Percentiles rank a stretch among this genome's conserved stretches.
These are phyloP conservation scores for Perccottus glenii DNA, from an alignment of 2,113 vertebrate genomes.

Conservation along the genomic window DNA sequence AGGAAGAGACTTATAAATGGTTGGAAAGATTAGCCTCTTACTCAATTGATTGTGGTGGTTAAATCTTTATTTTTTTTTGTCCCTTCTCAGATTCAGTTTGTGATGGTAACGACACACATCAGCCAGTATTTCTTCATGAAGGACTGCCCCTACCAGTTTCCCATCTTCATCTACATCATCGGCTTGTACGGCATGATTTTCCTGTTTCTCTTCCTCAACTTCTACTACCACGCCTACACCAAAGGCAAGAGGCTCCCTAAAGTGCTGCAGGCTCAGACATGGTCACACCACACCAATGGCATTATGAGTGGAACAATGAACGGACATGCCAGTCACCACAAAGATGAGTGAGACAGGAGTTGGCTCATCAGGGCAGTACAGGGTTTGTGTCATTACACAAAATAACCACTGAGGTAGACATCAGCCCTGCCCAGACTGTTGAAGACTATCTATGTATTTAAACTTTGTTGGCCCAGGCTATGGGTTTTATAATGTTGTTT, in stretches of 20 bases:
- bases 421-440: slow-evolving; percentile 1
- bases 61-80: background rate
- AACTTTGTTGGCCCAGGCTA: slow-evolving; percentile 29
- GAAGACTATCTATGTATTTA: slow-evolving; percentile 61
- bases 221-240: slow-evolving; percentile 97
- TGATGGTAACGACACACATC: slow-evolving; percentile 87
- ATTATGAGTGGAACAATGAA: slow-evolving; percentile 78
- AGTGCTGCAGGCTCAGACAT: slow-evolving; percentile 81
- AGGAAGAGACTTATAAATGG: no score
- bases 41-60: no score
- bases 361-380: background rate
- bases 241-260: slow-evolving; percentile 93
- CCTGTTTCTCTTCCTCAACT: slow-evolving; percentile 93
- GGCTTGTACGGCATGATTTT: slow-evolving; percentile 87
- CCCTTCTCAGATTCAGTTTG: slow-evolving; percentile 88
- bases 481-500: slow-evolving; percentile 36
- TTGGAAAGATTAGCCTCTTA: no score
- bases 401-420: slow-evolving; percentile 19
- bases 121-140: slow-evolving; percentile 92
- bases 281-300: slow-evolving; percentile 78
- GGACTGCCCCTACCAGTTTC: slow-evolving; percentile 91
- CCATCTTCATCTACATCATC: slow-evolving; percentile 93
- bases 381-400: slow-evolving; percentile 30
- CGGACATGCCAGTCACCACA: slow-evolving; percentile 66
- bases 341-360: slow-evolving; percentile 61